These are phyloP conservation scores for Orius insidiosus DNA, from an alignment of 1,140 invertebrate genomes.

Conservation along the genomic window DNA sequence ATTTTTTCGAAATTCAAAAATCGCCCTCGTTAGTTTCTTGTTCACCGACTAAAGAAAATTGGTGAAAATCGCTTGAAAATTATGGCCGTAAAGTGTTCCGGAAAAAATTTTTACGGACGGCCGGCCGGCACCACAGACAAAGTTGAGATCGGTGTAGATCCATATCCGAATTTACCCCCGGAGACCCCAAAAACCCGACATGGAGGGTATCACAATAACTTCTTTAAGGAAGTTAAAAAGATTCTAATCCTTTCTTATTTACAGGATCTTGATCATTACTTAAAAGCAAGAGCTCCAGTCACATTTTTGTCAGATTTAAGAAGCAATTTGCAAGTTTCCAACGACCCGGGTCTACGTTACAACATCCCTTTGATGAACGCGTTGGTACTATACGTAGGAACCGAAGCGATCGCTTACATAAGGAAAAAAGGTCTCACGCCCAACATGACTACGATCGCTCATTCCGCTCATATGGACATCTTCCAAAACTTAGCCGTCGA, in stretches of 20 bases:
- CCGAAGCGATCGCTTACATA: conserved; percentile 82
- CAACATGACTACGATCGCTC: conserved; percentile 89
- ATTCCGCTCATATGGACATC: conserved; percentile 97
- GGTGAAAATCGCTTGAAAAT: no score
- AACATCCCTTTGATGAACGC: conserved; percentile 95
- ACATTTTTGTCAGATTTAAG: conserved; percentile 86
- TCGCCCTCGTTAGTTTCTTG: no score
- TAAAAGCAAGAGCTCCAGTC: conserved; percentile 85
- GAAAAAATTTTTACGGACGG: no score
- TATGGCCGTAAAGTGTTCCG: no score
- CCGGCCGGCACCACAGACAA: no score
- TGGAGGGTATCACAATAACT: no score
- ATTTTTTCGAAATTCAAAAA: no score
- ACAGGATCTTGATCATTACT: conserved; percentile 82
- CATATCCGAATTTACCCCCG: no score
- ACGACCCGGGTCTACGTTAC: conserved; percentile 78
- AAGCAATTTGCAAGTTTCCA: conserved; percentile 67
- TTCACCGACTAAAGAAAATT: no score
- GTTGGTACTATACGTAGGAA: conserved; percentile 91
- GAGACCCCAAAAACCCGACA: no score
- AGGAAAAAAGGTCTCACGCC: conserved; percentile 74
- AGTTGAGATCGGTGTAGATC: no score
- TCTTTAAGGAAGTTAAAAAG: no score
- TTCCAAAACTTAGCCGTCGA: conserved; percentile 97
- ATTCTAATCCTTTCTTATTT: conserved; percentile 14